A percentile compares a stretch with the other conserved stretches of the same genome.
Evolutionary conservation across 2,113 vertebrate genomes (phyloP).

Genomic region (Pituophis catenifer): DNA sequence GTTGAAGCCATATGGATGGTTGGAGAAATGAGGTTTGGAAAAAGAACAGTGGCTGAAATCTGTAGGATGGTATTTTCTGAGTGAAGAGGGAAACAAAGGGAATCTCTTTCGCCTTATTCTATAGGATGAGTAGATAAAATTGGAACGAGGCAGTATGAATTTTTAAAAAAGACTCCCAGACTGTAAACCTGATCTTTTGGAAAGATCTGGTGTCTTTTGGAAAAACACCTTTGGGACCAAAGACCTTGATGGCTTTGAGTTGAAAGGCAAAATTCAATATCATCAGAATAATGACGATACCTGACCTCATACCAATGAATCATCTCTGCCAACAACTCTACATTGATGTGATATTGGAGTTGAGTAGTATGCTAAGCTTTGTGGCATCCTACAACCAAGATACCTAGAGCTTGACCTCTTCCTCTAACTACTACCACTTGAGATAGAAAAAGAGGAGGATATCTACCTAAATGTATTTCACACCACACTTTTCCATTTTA

Average conservation of each 20-base stretch:
- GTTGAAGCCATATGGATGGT: background rate
- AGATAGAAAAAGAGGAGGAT: background rate
- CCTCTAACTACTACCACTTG: background rate
- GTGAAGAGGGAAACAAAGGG: background rate
- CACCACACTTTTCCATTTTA: background rate
- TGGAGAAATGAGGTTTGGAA: background rate
- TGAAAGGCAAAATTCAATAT: background rate
- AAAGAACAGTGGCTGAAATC: background rate
- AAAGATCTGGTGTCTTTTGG: background rate
- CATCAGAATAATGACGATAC: background rate
- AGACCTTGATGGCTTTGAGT: background rate
- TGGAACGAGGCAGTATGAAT: background rate
- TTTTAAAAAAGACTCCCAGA: background rate
- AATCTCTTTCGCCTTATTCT: background rate
- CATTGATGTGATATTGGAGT: background rate
- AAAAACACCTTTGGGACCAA: background rate
- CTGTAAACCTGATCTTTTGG: background rate
- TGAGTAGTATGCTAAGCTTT: background rate
- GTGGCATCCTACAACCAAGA: background rate
- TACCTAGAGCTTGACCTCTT: background rate
- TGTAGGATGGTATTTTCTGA: background rate
- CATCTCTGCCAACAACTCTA: background rate
- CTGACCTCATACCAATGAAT: background rate
- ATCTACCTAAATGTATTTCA: background rate
- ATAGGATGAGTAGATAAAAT: background rate